Percentiles rank a stretch among this genome's conserved stretches.
Evolutionary conservation across 2,113 vertebrate species (phyloP).

Genomic region (human): GRCh38 chr20:6642501-6643000

Average conservation of each 20-base stretch:
- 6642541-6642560: background rate
- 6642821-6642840: background rate
- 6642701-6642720: background rate
- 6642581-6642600: background rate
- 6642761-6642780: slow-evolving; percentile 11
- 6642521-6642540: background rate
- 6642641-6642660: background rate
- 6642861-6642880: slow-evolving; percentile 12
- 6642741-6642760: background rate
- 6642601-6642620: background rate
- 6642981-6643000: background rate
- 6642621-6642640: background rate
- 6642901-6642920: slow-evolving; percentile 35
- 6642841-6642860: slow-evolving; percentile 53
- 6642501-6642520: background rate
- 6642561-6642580: background rate
- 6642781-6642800: slow-evolving; percentile 52
- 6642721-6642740: slow-evolving; percentile 1
- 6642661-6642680: background rate
- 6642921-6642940: slow-evolving; percentile 20
- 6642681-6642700: slow-evolving; percentile 8
- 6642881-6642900: background rate
- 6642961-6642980: background rate
- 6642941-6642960: slow-evolving; percentile 4
- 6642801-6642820: background rate